phyloP scores from a whole-genome alignment of 2,888 invertebrate species.

The Coelopa pilipes region DNA sequence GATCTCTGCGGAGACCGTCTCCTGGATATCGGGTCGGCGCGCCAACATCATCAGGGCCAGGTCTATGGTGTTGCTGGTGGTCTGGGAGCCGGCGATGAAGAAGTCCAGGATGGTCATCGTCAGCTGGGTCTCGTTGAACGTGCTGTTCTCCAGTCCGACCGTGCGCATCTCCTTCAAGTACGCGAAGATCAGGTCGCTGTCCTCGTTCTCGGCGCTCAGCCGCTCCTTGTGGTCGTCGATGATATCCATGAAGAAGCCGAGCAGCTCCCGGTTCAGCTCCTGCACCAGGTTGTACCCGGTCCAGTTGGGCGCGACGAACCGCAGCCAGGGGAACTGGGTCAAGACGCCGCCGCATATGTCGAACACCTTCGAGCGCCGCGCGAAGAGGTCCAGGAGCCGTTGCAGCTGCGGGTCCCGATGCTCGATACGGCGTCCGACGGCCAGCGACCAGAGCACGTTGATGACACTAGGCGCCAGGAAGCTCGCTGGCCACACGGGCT shows the following conservation, averaged over 20 bases:
- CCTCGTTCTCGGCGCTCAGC: constrained; percentile 66
- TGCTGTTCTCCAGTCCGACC: constrained; percentile 43
- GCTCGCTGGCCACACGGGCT: constrained; percentile 59
- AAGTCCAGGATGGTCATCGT: constrained; percentile 75
- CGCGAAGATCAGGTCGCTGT: constrained; percentile 73
- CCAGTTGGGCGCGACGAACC: constrained; percentile 71
- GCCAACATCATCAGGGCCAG: constrained; percentile 73
- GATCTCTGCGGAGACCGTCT: constrained; percentile 70
- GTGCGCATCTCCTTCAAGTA: constrained; percentile 72
- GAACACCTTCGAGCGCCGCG: constrained; percentile 69
- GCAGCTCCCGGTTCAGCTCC: constrained; percentile 70
- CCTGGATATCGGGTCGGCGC: constrained; percentile 71
- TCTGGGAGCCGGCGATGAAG: constrained; percentile 75
- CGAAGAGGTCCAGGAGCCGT: constrained; percentile 68
- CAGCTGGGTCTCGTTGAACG: constrained; percentile 72
- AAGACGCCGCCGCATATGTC: constrained; percentile 73
- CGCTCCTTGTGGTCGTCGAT: constrained; percentile 70
- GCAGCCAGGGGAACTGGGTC: constrained; percentile 73
- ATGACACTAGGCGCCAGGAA: constrained; percentile 71
- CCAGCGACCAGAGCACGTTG: constrained; percentile 75
- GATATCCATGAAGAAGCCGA: constrained; percentile 69
- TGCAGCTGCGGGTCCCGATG: constrained; percentile 66
- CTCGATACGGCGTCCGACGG: constrained; percentile 69
- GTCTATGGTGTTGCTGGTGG: constrained; percentile 74
- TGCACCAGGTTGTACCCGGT: constrained; percentile 73